Evolutionary conservation across 2,113 vertebrate species (phyloP).

Genomic region (Nothocercus julius): DNA sequence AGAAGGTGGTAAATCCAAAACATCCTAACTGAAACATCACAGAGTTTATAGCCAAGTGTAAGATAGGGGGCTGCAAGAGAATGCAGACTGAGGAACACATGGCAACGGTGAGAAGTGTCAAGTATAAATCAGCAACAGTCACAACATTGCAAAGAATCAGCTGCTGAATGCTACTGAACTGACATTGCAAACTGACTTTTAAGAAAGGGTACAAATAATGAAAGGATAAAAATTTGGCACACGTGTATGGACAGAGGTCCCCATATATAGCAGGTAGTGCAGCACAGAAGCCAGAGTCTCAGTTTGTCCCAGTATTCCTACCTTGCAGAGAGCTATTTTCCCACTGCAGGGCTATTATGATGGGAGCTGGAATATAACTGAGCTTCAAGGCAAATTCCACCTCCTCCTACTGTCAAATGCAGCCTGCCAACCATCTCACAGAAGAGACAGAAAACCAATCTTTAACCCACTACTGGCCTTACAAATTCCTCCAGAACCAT

Average conservation of each 20-base stretch:
- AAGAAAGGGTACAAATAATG: neutral
- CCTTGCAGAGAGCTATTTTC: constrained; percentile 22
- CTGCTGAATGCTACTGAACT: neutral
- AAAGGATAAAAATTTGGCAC: neutral
- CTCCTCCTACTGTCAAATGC: neutral
- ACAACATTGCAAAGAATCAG: neutral
- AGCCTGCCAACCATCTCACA: neutral
- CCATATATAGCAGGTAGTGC: neutral
- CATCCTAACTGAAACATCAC: neutral
- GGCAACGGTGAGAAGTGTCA: neutral
- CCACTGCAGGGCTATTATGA: neutral
- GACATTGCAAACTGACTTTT: neutral
- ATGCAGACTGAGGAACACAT: neutral
- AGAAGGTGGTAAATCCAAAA: neutral
- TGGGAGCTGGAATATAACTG: neutral
- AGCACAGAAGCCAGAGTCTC: neutral
- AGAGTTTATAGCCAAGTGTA: neutral
- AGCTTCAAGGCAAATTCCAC: neutral
- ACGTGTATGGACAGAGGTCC: neutral
- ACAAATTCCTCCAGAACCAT: neutral
- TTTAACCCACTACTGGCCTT: neutral
- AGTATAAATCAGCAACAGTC: neutral
- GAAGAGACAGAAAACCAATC: neutral
- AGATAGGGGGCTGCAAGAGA: neutral
- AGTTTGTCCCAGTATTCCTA: neutral